A percentile compares a stretch with the other conserved stretches of the same genome.
phyloP scores from a whole-genome alignment of 2,113 vertebrate species.

The Taxidea taxus region DNA sequence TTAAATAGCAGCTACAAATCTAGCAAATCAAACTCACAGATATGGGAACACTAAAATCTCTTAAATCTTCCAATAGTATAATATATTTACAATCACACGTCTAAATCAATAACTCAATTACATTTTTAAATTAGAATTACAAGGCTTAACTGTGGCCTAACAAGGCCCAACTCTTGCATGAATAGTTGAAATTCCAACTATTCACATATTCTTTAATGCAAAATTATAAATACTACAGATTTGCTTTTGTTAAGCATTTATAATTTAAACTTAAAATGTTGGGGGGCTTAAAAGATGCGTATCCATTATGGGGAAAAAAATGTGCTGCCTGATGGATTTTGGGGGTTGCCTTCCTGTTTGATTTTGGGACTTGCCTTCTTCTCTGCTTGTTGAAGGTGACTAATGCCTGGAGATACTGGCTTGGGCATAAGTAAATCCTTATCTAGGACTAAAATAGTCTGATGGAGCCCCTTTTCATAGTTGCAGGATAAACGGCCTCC shows the following conservation, averaged over 20 bases:
- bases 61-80: conserved; percentile 1
- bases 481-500: neutral
- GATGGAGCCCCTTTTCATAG: neutral
- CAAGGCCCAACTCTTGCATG: neutral
- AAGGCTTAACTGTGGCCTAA: neutral
- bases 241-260: conserved; percentile 38
- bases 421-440: neutral
- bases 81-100: neutral
- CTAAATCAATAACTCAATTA: neutral
- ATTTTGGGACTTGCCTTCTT: neutral
- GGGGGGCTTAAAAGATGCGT: neutral
- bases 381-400: neutral
- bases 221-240: neutral
- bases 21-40: conserved; percentile 15
- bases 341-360: neutral
- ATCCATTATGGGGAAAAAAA: neutral
- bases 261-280: neutral
- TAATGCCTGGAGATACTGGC: neutral
- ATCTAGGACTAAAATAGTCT: neutral
- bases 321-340: neutral
- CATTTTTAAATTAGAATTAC: conserved; percentile 6
- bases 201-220: neutral
- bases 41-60: neutral
- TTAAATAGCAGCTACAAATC: conserved; percentile 13
- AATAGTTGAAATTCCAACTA: neutral